These are phyloP conservation scores for Sclerodermus sp. DNA, from an alignment of 2,888 invertebrate genomes.

Conservation along the genomic window DNA sequence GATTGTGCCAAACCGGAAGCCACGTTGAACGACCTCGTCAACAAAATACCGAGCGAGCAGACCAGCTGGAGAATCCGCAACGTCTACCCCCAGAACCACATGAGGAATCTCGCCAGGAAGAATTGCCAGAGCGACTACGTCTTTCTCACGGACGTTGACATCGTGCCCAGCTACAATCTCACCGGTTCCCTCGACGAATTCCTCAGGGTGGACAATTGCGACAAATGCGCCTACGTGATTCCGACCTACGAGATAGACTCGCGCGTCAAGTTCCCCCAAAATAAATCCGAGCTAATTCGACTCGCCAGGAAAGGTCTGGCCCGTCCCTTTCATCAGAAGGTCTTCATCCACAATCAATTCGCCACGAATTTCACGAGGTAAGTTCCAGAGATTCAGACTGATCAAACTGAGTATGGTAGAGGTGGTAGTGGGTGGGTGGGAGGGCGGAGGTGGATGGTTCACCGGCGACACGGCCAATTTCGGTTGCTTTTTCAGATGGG, in stretches of 20 bases:
- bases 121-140: conserved; percentile 81
- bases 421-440: too few species aligned
- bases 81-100: conserved; percentile 86
- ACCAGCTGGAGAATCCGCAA: conserved; percentile 74
- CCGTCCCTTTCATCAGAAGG: conserved; percentile 87
- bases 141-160: conserved; percentile 86
- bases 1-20: conserved; percentile 74
- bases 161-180: conserved; percentile 78
- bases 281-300: conserved; percentile 76
- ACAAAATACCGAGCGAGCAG: conserved; percentile 65
- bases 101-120: conserved; percentile 83
- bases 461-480: too few species aligned
- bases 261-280: conserved; percentile 76
- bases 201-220: conserved; percentile 63
- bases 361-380: conserved; percentile 88
- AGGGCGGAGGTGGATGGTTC: too few species aligned
- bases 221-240: conserved; percentile 82
- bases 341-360: conserved; percentile 89
- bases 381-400: too few species aligned
- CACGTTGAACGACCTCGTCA: conserved; percentile 64
- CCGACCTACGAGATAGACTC: conserved; percentile 88
- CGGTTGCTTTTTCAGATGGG: conserved; percentile 42
- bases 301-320: conserved; percentile 79
- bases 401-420: too few species aligned
- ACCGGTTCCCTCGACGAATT: conserved; percentile 73